Percentiles rank a stretch among this genome's conserved stretches.
These are phyloP conservation scores for Cyphomyrus plagiostoma DNA, from an alignment of 2,113 vertebrate genomes.

Conservation along the genomic window DNA sequence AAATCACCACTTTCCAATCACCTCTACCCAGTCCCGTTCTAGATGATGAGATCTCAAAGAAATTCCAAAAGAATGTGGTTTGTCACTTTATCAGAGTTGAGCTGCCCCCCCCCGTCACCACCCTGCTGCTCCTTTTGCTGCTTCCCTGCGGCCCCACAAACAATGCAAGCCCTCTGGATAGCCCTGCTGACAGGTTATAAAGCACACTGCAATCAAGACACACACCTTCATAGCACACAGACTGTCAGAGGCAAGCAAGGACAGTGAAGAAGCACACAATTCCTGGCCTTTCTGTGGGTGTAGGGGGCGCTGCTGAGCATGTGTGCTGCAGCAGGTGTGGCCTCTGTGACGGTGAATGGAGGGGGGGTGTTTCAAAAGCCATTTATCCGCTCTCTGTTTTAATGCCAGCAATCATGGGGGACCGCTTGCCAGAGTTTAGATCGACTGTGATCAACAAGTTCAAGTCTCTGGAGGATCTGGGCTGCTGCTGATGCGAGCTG, in stretches of 20 bases:
- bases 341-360: neutral
- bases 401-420: neutral
- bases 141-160: neutral
- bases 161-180: neutral
- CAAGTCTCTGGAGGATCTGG: neutral
- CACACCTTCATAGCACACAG: neutral
- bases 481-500: neutral
- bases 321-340: neutral
- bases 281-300: neutral
- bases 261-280: neutral
- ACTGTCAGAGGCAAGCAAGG: neutral
- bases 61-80: neutral
- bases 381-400: neutral
- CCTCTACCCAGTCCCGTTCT: neutral
- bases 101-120: neutral
- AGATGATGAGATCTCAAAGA: neutral
- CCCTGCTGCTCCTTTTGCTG: neutral
- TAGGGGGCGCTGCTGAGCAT: neutral
- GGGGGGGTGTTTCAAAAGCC: neutral
- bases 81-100: neutral
- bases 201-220: neutral
- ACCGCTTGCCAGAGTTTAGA: neutral
- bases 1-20: neutral
- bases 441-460: neutral
- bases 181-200: neutral